These are phyloP conservation scores for Danionella cerebrum DNA, from an alignment of 2,113 vertebrate species.

Conservation along the genomic window DNA sequence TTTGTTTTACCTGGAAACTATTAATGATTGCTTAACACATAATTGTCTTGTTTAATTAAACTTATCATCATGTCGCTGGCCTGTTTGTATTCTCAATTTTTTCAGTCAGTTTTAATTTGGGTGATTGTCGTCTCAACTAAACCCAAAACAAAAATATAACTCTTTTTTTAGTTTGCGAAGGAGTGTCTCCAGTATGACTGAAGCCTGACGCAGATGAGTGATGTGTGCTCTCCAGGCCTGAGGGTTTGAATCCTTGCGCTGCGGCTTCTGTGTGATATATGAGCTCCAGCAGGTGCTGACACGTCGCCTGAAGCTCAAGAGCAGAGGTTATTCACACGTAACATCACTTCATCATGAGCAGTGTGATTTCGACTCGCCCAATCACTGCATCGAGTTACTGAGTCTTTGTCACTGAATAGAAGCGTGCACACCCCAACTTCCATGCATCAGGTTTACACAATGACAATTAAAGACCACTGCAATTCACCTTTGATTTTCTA, in stretches of 20 bases:
- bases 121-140: too few relatives aligned
- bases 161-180: too few relatives aligned
- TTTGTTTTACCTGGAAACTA: too few relatives aligned
- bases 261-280: conserved; percentile 45
- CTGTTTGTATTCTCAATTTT: too few relatives aligned
- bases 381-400: conserved; percentile 42
- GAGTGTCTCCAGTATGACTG: neutral
- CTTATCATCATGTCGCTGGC: too few relatives aligned
- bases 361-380: conserved; percentile 46
- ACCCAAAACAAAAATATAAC: conserved; percentile 7
- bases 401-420: conserved; percentile 38
- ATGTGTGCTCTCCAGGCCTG: conserved; percentile 4
- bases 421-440: too few relatives aligned
- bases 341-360: conserved; percentile 39
- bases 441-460: too few relatives aligned
- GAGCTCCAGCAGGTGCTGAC: conserved; percentile 51
- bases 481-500: too few relatives aligned
- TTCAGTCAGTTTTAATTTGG: too few relatives aligned
- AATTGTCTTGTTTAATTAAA: too few relatives aligned
- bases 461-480: too few relatives aligned
- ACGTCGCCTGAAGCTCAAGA: conserved; percentile 43
- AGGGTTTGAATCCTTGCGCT: conserved; percentile 19
- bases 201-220: conserved; percentile 22
- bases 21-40: too few relatives aligned
- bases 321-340: conserved; percentile 46